These are phyloP conservation scores for Morone saxatilis DNA, from an alignment of 2,113 vertebrate species.

Conservation along the genomic window DNA sequence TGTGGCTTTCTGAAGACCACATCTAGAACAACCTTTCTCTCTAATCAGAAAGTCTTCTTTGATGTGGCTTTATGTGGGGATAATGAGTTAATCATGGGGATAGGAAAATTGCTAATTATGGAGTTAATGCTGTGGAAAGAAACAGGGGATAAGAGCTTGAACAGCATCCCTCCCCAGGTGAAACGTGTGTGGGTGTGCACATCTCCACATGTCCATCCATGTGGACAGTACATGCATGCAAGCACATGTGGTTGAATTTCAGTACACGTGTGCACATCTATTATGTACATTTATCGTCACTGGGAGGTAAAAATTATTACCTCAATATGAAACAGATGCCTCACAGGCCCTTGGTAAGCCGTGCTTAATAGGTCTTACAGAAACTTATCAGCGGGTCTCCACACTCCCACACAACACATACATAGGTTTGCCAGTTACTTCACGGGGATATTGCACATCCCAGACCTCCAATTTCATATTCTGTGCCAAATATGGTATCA, in stretches of 20 bases:
- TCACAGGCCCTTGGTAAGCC: conserved; percentile 37
- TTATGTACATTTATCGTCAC: conserved; percentile 45
- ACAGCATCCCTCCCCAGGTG: conserved; percentile 55
- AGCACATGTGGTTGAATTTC: neutral
- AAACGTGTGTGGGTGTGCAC: conserved; percentile 21
- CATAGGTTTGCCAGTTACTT: conserved; percentile 29
- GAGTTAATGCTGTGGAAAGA: conserved; percentile 69
- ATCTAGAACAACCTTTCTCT: conserved; percentile 36
- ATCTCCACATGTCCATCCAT: neutral
- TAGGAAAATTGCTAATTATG: conserved; percentile 71
- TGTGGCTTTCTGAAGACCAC: conserved; percentile 31
- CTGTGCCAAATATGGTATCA: neutral
- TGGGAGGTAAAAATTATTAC: conserved; percentile 36
- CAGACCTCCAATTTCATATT: conserved; percentile 26
- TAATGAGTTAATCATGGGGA: conserved; percentile 71
- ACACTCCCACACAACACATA: conserved; percentile 52
- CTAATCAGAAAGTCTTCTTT: conserved; percentile 49
- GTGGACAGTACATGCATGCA: neutral
- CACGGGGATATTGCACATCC: conserved; percentile 18
- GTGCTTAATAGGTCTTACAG: conserved; percentile 55
- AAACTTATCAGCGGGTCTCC: conserved; percentile 62
- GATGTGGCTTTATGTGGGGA: conserved; percentile 47
- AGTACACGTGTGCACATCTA: neutral
- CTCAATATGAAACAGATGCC: conserved; percentile 66
- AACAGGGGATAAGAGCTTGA: conserved; percentile 47